phyloP scores from a whole-genome alignment of 2,888 invertebrate genomes.

The Galerucella pusilla region DNA sequence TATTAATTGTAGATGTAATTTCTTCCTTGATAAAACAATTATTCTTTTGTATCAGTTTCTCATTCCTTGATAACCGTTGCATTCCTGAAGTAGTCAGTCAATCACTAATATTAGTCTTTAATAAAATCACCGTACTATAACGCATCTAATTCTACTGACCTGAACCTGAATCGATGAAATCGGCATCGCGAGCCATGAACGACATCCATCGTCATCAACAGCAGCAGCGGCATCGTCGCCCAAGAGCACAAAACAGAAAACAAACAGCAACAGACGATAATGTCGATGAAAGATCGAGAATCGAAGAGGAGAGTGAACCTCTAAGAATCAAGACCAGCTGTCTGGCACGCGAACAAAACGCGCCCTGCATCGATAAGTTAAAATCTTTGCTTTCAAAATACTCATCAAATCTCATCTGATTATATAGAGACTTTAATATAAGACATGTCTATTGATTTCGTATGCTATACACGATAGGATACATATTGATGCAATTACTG shows the following conservation, averaged over 20 bases:
- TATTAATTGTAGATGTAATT: too few species aligned
- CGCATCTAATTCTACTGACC: constrained; percentile 28
- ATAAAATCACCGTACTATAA: constrained; percentile 29
- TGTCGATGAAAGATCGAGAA: constrained; percentile 26
- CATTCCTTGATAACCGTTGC: background rate
- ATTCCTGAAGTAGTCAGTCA: background rate
- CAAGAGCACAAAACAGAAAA: constrained; percentile 26
- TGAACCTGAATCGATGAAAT: constrained; percentile 34
- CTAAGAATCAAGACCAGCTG: constrained; percentile 42
- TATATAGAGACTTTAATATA: constrained; percentile 23
- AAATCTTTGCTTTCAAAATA: constrained; percentile 41
- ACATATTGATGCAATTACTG: constrained; percentile 7
- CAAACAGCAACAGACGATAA: constrained; percentile 33
- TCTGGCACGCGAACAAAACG: constrained; percentile 51
- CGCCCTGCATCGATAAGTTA: constrained; percentile 44
- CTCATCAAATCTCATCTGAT: constrained; percentile 35
- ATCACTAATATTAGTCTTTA: background rate
- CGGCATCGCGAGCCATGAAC: constrained; percentile 28
- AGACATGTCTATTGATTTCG: constrained; percentile 20
- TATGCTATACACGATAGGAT: constrained; percentile 20
- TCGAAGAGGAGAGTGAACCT: constrained; percentile 33
- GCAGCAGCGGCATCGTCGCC: constrained; percentile 24
- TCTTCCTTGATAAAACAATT: too few species aligned
- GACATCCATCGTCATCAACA: constrained; percentile 21
- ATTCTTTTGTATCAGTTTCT: background rate